Conservation (phyloP, 1,140 invertebrate genomes). For the Zaprionus gabonicus region DNA sequence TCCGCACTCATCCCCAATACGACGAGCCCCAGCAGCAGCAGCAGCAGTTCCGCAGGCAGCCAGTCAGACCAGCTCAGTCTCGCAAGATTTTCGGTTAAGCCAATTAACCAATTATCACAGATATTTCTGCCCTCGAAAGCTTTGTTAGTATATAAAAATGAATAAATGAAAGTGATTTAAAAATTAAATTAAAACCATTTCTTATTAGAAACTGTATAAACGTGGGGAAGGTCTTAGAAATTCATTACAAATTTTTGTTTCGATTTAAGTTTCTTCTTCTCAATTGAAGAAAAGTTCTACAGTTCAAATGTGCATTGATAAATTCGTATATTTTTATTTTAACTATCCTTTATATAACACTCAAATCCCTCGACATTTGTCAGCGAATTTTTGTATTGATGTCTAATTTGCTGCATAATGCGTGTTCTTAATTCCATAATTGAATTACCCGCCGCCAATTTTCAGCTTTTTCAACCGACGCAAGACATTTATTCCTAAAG, state of each 20-base stretch:
- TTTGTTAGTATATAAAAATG: conserved; percentile 21
- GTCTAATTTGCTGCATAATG: background rate
- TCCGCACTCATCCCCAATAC: conserved; percentile 85
- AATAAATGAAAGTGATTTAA: conserved; percentile 34
- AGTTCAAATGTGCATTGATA: background rate
- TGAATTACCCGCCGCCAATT: background rate
- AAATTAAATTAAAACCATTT: background rate
- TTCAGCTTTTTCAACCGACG: background rate
- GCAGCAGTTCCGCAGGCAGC: background rate
- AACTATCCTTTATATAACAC: background rate
- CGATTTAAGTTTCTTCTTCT: background rate
- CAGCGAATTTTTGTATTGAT: background rate
- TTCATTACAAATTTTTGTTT: background rate
- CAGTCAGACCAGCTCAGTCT: background rate
- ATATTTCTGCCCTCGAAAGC: conserved; percentile 5
- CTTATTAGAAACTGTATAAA: background rate
- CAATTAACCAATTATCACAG: background rate
- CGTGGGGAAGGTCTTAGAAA: background rate
- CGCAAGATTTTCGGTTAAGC: conserved; percentile 16
- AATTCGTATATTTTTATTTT: background rate
- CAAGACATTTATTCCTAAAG: background rate
- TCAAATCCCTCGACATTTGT: background rate
- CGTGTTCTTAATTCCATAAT: background rate
- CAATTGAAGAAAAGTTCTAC: no score
- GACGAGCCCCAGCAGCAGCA: conserved; percentile 26